A percentile compares a stretch with the other conserved stretches of the same genome.
Conservation (phyloP, 1,140 invertebrate genomes). For the Heliconius nattereri region DNA sequence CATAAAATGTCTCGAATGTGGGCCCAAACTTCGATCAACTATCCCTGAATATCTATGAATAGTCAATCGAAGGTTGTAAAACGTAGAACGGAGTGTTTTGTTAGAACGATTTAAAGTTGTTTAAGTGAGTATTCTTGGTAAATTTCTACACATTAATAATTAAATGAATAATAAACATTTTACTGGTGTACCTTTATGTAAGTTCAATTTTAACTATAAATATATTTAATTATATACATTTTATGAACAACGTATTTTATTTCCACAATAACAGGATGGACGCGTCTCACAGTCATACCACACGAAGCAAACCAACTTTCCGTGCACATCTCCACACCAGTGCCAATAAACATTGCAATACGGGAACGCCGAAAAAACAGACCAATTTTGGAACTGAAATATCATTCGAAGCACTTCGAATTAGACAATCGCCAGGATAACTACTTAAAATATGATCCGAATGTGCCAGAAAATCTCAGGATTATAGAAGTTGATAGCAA, state of each 20-base stretch:
- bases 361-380: constrained; percentile 61
- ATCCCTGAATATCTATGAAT: no score
- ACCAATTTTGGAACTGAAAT: constrained; percentile 63
- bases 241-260: not conserved
- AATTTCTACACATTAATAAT: no score
- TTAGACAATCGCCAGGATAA: constrained; percentile 57
- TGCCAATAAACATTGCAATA: constrained; percentile 60
- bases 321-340: constrained; percentile 61
- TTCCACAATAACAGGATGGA: constrained; percentile 55
- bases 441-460: constrained; percentile 70
- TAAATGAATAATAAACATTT: no score
- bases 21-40: no score
- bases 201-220: no score
- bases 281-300: constrained; percentile 66
- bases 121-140: no score
- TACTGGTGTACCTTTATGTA: no score
- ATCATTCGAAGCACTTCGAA: constrained; percentile 63
- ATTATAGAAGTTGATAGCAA: constrained; percentile 72
- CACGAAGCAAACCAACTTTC: constrained; percentile 67
- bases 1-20: no score
- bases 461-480: constrained; percentile 70
- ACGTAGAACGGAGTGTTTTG: no score
- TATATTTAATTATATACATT: no score
- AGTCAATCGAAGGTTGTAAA: no score
- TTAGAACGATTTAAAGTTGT: no score